These are phyloP conservation scores for Herminia tarsipennalis DNA, from an alignment of 2,888 invertebrate species.

Conservation along the genomic window DNA sequence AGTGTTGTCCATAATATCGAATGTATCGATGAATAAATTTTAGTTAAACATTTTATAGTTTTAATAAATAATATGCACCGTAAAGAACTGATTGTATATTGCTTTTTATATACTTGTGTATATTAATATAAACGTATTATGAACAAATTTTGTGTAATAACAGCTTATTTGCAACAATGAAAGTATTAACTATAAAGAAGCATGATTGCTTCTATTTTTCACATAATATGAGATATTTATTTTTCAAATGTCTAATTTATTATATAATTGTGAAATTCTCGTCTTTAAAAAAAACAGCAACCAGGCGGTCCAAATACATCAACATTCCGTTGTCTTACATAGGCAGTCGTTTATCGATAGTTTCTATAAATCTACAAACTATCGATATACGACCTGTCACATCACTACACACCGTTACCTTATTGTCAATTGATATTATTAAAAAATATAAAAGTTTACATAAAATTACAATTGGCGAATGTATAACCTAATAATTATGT, in stretches of 20 bases:
- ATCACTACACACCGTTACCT: conserved; percentile 38
- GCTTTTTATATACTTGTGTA: conserved; percentile 46
- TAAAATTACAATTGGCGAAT: conserved; percentile 42
- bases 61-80: conserved; percentile 35
- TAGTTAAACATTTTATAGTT: conserved; percentile 27
- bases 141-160: conserved; percentile 34
- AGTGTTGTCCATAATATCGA: conserved; percentile 29
- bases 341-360: conserved; percentile 30
- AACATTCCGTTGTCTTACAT: conserved; percentile 39
- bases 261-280: neutral
- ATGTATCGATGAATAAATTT: conserved; percentile 31
- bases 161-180: conserved; percentile 16
- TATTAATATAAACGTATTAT: conserved; percentile 38
- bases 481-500: conserved; percentile 47
- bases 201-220: conserved; percentile 18
- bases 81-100: conserved; percentile 56
- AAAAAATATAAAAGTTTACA: conserved; percentile 35
- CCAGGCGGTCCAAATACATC: conserved; percentile 17
- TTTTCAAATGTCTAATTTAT: neutral
- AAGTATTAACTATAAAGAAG: conserved; percentile 8
- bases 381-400: conserved; percentile 31
- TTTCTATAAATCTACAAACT: conserved; percentile 25
- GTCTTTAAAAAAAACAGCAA: conserved; percentile 11
- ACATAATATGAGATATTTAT: neutral
- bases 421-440: conserved; percentile 53